phyloP scores from a whole-genome alignment of 2,797 vertebrate species.

The Onychomys torridus region DNA sequence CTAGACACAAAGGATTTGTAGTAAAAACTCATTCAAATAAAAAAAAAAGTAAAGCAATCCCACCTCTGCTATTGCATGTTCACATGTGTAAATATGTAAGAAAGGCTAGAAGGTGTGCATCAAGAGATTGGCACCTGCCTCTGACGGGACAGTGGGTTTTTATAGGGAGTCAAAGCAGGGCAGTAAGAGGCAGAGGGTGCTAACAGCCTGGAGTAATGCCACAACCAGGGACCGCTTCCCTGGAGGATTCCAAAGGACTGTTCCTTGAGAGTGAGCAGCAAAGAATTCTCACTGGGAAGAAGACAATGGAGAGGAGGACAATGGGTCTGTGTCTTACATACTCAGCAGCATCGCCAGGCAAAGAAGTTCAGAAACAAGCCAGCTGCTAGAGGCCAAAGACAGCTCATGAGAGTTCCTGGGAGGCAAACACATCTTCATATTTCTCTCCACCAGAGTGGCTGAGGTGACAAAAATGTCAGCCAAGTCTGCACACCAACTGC shows the following conservation, averaged over 20 bases:
- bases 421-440: neutral
- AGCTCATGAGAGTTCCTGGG: neutral
- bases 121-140: neutral
- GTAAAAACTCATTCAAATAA: neutral
- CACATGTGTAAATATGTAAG: neutral
- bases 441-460: neutral
- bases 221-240: neutral
- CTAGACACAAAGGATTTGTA: neutral
- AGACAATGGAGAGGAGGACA: neutral
- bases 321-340: neutral
- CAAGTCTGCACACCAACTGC: neutral
- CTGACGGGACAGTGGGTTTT: neutral
- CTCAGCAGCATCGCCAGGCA: neutral
- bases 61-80: neutral
- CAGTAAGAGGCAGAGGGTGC: too few species aligned
- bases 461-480: neutral
- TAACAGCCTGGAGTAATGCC: neutral
- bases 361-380: conserved; percentile 33
- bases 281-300: neutral
- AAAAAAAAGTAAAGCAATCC: neutral
- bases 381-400: neutral
- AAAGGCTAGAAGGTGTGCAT: neutral
- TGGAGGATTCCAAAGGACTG: neutral
- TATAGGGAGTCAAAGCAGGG: neutral
- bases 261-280: neutral